Conservation (phyloP, 2,888 invertebrate species). For the Drosophila subsilvestris region DNA sequence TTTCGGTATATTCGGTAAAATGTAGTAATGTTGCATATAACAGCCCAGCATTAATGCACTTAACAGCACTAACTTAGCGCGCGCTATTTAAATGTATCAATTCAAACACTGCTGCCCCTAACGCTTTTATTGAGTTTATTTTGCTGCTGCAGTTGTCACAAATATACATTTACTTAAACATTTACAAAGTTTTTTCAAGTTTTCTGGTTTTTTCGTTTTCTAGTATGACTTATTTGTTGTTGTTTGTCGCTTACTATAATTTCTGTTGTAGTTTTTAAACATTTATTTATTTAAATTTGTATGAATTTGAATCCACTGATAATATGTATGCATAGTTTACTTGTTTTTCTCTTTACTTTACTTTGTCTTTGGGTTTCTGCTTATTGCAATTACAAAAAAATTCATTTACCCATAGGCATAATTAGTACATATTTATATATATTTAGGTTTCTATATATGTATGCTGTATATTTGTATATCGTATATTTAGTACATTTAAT, state of each 20-base stretch:
- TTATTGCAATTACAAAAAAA: slow-evolving; percentile 64
- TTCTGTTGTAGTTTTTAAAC: slow-evolving; percentile 59
- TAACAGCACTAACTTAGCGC: not conserved
- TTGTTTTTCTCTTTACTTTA: slow-evolving; percentile 20
- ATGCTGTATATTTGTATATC: too few relatives aligned
- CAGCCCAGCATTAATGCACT: not conserved
- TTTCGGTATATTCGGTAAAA: too few relatives aligned
- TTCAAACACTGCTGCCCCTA: slow-evolving; percentile 23
- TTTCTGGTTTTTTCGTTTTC: slow-evolving; percentile 18
- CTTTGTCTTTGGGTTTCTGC: slow-evolving; percentile 30
- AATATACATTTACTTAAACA: slow-evolving; percentile 72
- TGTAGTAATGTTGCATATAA: not conserved
- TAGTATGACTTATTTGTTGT: slow-evolving; percentile 1
- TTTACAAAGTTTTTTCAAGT: slow-evolving; percentile 65
- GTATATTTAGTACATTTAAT: slow-evolving; percentile 22
- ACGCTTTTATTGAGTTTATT: slow-evolving; percentile 63
- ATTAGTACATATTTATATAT: slow-evolving; percentile 39
- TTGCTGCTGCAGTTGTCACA: slow-evolving; percentile 45
- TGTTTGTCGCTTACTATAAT: slow-evolving; percentile 14
- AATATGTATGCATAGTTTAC: slow-evolving; percentile 60
- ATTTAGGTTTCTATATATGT: not conserved
- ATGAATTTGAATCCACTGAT: slow-evolving; percentile 73
- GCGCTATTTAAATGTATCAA: not conserved
- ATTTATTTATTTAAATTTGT: slow-evolving; percentile 61
- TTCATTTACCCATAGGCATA: slow-evolving; percentile 48